Evolutionary conservation across 2,888 invertebrate genomes (phyloP).

Genomic region (Apamea anceps): DNA sequence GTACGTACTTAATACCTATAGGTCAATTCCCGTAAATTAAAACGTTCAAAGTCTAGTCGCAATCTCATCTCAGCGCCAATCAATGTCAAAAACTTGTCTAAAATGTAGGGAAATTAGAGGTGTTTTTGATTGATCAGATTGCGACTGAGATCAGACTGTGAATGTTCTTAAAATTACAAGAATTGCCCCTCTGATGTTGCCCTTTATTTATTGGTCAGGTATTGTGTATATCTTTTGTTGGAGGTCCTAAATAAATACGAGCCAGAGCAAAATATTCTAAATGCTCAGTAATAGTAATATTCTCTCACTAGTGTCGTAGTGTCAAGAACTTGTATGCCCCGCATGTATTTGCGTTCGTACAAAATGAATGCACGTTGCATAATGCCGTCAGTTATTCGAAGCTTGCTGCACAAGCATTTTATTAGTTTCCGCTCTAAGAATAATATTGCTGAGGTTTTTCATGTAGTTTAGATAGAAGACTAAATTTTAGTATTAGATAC

Average conservation of each 20-base stretch:
- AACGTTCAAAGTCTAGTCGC: too few relatives aligned
- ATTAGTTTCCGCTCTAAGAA: constrained; percentile 46
- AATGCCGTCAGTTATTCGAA: constrained; percentile 20
- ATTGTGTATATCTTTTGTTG: not conserved
- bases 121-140: too few relatives aligned
- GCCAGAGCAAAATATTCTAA: not conserved
- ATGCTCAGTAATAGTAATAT: constrained; percentile 9
- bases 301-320: not conserved
- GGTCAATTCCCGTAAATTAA: too few relatives aligned
- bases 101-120: too few relatives aligned
- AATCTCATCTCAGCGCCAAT: too few relatives aligned
- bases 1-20: too few relatives aligned
- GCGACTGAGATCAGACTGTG: too few relatives aligned
- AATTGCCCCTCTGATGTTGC: not conserved
- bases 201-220: not conserved
- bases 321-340: constrained; percentile 22
- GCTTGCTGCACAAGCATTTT: constrained; percentile 36
- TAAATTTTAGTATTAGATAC: not conserved
- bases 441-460: constrained; percentile 21
- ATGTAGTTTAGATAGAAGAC: not conserved
- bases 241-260: not conserved
- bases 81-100: too few relatives aligned
- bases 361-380: constrained; percentile 49
- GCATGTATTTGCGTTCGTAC: constrained; percentile 25
- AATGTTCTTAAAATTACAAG: too few relatives aligned